These are phyloP conservation scores for Cylloceria caligata DNA, from an alignment of 2,888 invertebrate species.

Conservation along the genomic window DNA sequence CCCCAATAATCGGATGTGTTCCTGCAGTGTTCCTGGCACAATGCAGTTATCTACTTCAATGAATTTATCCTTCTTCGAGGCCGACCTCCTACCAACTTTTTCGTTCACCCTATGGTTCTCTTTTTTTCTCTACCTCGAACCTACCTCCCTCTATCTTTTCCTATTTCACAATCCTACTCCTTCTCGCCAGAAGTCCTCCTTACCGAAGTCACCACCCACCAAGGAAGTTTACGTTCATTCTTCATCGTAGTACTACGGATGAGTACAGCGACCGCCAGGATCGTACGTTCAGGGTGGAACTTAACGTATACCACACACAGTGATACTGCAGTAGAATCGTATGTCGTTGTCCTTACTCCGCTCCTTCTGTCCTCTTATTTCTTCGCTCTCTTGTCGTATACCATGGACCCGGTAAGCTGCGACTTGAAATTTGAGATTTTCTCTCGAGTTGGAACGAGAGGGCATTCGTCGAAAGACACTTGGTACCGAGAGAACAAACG, in stretches of 20 bases:
- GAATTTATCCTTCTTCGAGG: conserved; percentile 78
- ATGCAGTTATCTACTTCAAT: conserved; percentile 83
- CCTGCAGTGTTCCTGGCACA: conserved; percentile 82
- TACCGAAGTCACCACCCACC: conserved; percentile 35
- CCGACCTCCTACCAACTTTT: conserved; percentile 41
- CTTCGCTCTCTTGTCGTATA: conserved; percentile 26
- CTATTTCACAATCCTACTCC: conserved; percentile 44
- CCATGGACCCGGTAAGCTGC: conserved; percentile 19
- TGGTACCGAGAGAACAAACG: conserved; percentile 13
- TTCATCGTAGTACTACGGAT: conserved; percentile 21
- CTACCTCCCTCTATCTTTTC: conserved; percentile 27
- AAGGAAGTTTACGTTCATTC: conserved; percentile 54
- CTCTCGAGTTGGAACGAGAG: conserved; percentile 30
- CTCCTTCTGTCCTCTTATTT: conserved; percentile 12
- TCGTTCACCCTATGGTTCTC: conserved; percentile 39
- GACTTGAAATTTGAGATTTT: conserved; percentile 58
- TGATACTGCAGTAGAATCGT: conserved; percentile 23
- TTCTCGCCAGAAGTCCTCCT: conserved; percentile 44
- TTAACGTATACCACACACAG: conserved; percentile 28
- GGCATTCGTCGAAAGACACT: conserved; percentile 51
- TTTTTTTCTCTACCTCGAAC: conserved; percentile 35
- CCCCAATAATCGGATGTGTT: conserved; percentile 83
- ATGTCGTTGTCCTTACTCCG: conserved; percentile 5
- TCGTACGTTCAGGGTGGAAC: conserved; percentile 31
- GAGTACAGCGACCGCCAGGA: conserved; percentile 32